Evolutionary conservation across 2,888 invertebrate species (phyloP).

Genomic region (Operophtera brumata): DNA sequence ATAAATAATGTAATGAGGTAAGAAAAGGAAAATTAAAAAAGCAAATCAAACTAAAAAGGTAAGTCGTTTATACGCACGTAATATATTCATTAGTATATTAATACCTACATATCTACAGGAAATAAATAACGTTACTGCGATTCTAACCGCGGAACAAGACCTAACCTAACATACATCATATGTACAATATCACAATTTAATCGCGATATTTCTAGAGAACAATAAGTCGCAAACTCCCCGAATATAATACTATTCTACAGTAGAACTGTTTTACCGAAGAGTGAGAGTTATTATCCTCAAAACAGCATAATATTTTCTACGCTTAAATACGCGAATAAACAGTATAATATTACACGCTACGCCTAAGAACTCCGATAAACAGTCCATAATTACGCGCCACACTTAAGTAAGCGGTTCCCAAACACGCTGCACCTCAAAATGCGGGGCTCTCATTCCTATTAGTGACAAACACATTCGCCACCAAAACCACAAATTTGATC

Average conservation of each 20-base stretch:
- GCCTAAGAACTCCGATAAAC: too few species aligned
- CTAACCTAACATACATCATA: constrained; percentile 26
- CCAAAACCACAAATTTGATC: constrained; percentile 56
- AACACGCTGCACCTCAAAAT: too few species aligned
- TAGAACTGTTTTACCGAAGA: constrained; percentile 47
- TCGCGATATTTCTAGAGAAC: constrained; percentile 41
- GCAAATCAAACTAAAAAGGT: constrained; percentile 46
- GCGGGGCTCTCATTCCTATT: too few species aligned
- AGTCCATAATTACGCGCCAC: too few species aligned
- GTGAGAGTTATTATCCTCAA: constrained; percentile 72
- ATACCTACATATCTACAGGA: constrained; percentile 48
- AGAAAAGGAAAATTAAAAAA: constrained; percentile 13
- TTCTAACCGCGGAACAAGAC: constrained; percentile 14
- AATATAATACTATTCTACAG: constrained; percentile 15
- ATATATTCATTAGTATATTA: constrained; percentile 50
- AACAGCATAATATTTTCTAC: constrained; percentile 22
- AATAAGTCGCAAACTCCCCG: constrained; percentile 74
- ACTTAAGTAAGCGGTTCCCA: too few species aligned
- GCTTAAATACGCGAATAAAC: constrained; percentile 53
- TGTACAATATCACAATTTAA: constrained; percentile 48
- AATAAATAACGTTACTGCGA: constrained; percentile 42
- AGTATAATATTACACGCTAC: too few species aligned
- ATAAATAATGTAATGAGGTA: neutral
- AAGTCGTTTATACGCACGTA: constrained; percentile 54
- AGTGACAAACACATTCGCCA: constrained; percentile 57